Conservation (phyloP, 2,113 vertebrate genomes). For the Salvelinus alpinus region DNA sequence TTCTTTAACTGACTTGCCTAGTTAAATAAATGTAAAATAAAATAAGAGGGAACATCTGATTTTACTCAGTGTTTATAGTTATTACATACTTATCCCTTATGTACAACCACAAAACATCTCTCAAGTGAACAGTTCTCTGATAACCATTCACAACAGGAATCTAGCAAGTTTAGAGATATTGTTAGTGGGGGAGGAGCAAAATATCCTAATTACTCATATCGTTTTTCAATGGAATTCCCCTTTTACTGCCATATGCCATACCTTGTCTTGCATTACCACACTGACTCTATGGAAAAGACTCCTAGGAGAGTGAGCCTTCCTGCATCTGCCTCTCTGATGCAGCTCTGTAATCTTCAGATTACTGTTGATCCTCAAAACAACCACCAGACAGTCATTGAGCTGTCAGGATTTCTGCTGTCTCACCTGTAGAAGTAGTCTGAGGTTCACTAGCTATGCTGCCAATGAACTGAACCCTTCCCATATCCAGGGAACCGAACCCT, state of each 20-base stretch:
- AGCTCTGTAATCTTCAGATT: constrained; percentile 6
- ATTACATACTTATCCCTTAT: background rate
- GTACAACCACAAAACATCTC: background rate
- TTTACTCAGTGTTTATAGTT: background rate
- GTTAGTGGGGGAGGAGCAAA: background rate
- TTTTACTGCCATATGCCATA: constrained; percentile 30
- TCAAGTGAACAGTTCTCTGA: background rate
- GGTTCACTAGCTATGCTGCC: too few relatives aligned
- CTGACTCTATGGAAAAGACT: constrained; percentile 9
- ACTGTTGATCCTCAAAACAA: background rate
- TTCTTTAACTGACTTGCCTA: too few relatives aligned
- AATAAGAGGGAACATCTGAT: constrained; percentile 8
- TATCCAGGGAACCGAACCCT: background rate
- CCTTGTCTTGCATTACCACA: constrained; percentile 30
- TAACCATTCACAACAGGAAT: background rate
- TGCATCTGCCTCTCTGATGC: constrained; percentile 13
- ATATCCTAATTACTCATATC: too few relatives aligned
- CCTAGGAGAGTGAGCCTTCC: background rate
- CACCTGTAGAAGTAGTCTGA: too few relatives aligned
- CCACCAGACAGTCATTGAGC: constrained; percentile 7
- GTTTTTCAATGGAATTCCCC: constrained; percentile 19
- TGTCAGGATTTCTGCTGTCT: background rate
- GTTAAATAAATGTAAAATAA: too few relatives aligned
- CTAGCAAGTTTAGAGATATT: background rate
- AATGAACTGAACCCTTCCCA: background rate